These are phyloP conservation scores for Steinernema scapterisci DNA, from an alignment of 2,888 invertebrate genomes.

Conservation along the genomic window DNA sequence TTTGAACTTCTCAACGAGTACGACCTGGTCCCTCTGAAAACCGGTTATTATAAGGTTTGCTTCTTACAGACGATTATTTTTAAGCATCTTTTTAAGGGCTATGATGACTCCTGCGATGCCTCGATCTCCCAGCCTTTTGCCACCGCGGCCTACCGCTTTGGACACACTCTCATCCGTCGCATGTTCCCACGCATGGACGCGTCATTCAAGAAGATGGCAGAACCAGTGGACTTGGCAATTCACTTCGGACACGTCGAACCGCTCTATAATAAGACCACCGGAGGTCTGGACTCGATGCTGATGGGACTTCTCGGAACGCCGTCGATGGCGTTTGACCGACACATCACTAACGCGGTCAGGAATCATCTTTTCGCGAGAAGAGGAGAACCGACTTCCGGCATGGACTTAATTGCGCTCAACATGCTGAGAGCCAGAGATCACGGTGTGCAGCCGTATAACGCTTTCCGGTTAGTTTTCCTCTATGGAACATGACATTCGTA, in stretches of 20 bases:
- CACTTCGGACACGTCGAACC: slow-evolving; percentile 90
- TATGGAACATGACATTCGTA: no score
- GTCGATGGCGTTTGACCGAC: slow-evolving; percentile 64
- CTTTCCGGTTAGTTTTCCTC: slow-evolving; percentile 48
- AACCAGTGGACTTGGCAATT: slow-evolving; percentile 74
- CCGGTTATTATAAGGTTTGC: slow-evolving; percentile 58
- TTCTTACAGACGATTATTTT: neutral
- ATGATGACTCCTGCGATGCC: slow-evolving; percentile 80
- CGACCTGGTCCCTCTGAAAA: slow-evolving; percentile 79
- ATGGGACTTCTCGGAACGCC: slow-evolving; percentile 61
- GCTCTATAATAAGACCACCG: slow-evolving; percentile 70
- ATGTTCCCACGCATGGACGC: slow-evolving; percentile 53
- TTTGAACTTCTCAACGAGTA: slow-evolving; percentile 86
- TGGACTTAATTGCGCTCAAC: slow-evolving; percentile 87
- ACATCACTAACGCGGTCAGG: slow-evolving; percentile 50
- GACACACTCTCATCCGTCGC: slow-evolving; percentile 69
- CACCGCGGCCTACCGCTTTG: slow-evolving; percentile 87
- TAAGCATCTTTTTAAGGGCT: slow-evolving; percentile 44
- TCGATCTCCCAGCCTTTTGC: slow-evolving; percentile 88
- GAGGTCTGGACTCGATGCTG: slow-evolving; percentile 63
- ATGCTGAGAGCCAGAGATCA: slow-evolving; percentile 77
- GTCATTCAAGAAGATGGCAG: slow-evolving; percentile 45
- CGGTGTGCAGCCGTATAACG: slow-evolving; percentile 60
- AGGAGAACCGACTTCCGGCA: slow-evolving; percentile 77
- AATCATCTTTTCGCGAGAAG: slow-evolving; percentile 68